Base-by-base conservation (phyloP, 2,888 invertebrate genomes). In the Drosophila peninsularis region DNA sequence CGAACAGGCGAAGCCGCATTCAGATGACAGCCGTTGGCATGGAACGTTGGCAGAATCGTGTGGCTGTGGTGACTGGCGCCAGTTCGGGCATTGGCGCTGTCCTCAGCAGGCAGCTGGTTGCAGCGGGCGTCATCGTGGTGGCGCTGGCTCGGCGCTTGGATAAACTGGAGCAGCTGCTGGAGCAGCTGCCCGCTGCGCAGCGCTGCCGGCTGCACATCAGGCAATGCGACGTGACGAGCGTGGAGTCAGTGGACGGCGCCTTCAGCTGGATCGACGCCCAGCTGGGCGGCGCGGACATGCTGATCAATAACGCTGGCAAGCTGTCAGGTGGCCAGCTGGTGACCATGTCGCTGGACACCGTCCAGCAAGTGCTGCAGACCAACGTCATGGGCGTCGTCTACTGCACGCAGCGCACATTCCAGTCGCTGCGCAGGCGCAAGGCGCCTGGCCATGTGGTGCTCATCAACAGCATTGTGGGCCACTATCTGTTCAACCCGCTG, bases 51-150 rank as follows among this genome's bases (percentile, higher is more conserved):
- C 78, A 79, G 1, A 94, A 94, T 42, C 93, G 94, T 80, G 93
- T 94, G 0, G 95, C 94, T 0, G 93, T 95, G 27, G 94, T 95
- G 58, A 95, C 94, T 1, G 95, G 95, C 1, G 94, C 94, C 13
- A 94, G 94, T 85, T 92, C 93, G 0, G 95, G 95, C 4, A 95
- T 95, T 42, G 95, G 94, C 17, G 93, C 93, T 1, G 93, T 91
- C 3, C 91, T 93, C n/a, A 90, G 90, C 10, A 81, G 85, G 19
- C 90, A 91, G 42, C 88, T 94, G 10, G 92, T 93, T 1, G 84
- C 90, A 37, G 90, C 92, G n/a, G 94, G 94, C 1, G 78, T 94
- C 71, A 91, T 92, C 42, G 94, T 94, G 0, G 92, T 94, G 4
- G 94, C 93, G 0, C 88, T 94, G 72, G 93, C 94, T 0, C 91